Evolutionary conservation across 2,888 invertebrate genomes (phyloP).

Genomic region (Cataglyphis albicans): DNA sequence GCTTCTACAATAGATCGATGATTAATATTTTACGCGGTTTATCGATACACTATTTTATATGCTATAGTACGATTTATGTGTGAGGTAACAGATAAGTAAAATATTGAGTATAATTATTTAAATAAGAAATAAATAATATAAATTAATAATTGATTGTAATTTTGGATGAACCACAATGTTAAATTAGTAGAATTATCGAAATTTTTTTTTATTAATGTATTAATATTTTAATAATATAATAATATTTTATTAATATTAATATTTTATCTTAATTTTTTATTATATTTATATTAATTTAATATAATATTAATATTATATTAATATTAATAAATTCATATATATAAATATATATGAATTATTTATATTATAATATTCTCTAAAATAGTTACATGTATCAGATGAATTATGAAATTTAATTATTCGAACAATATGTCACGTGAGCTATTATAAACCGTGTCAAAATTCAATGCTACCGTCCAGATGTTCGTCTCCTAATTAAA

Average conservation of each 20-base stretch:
- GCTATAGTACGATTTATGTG: neutral
- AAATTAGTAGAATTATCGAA: neutral
- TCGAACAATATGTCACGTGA: neutral
- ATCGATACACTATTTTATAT: neutral
- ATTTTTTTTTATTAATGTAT: too few species aligned
- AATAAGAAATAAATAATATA: neutral
- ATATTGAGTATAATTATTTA: neutral
- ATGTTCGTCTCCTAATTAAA: constrained; percentile 24
- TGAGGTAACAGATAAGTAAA: neutral
- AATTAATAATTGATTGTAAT: neutral
- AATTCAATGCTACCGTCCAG: constrained; percentile 11
- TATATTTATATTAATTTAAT: too few species aligned
- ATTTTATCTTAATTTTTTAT: too few species aligned
- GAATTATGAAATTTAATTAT: neutral
- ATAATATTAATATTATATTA: too few species aligned
- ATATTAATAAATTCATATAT: too few species aligned
- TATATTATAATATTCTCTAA: neutral
- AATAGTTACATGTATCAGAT: neutral
- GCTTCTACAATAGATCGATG: constrained; percentile 82
- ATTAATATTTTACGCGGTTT: neutral
- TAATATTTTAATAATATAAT: too few species aligned
- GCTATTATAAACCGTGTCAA: neutral
- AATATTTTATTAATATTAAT: too few species aligned
- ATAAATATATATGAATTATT: neutral
- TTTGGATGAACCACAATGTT: neutral